Evolutionary conservation across 2,888 invertebrate species (phyloP), one percentile per base, ranked within the genome.

Genomic region (Nymphalis c-album): DNA sequence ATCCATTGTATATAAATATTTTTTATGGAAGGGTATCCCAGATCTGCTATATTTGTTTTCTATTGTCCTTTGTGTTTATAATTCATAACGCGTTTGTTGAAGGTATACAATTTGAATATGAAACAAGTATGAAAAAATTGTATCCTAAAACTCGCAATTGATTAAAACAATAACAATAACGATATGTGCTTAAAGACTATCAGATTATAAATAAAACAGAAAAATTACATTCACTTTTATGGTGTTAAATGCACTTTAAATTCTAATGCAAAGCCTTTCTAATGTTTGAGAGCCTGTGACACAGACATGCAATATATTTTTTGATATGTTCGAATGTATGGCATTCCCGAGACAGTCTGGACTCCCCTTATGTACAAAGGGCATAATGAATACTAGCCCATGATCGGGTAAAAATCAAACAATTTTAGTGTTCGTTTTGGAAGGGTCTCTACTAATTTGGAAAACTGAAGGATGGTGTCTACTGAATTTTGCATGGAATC

Each of bases 281-380:
- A 62, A 59, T 72, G 53, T 60, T 77, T 76, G 75, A 70, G 74
- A 73, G 69, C 22, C 74, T 17, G 61, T 71, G 75, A 22, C 47
- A 50, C 72, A 73, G 74, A 75, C 75, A 68, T 66, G 64, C 67
- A 74, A 71, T 74, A 73, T 74, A 73, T 75, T 76, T 75, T 76
- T 76, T 74, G 75, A 76, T 77, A 75, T 73, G 71, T 72, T 67
- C 63, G 71, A 72, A 68, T 71, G 71, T 74, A 71, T 68, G 67
- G 60, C 67, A 66, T 58, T 60, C 50, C 53, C 67, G 67, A 71
- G 70, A 64, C 67, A 73, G 74, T 69, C 72, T 71, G 72, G 65
- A 58, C 69, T 66, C 69, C 71, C 72, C 72, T 67, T 60, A 73
- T 67, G 61, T 69, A 68, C 67, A 66, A 55, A 55, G 59, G 51